Conservation (phyloP, 2,888 invertebrate species). For the Oscheius onirici region DNA sequence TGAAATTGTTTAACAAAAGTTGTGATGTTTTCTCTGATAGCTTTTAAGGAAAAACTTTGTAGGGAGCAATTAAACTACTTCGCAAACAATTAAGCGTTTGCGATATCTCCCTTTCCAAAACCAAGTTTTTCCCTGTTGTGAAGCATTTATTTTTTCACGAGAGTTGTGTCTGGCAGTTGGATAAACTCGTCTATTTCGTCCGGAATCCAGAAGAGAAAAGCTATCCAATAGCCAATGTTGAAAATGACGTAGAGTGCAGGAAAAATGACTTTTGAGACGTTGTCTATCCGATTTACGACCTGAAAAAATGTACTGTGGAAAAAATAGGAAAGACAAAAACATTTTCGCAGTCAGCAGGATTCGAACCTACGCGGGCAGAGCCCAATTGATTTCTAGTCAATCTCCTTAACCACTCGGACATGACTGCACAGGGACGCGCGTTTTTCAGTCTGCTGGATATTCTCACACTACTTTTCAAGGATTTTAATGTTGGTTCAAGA, state of each 20-base stretch:
- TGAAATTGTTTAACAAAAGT: too few species aligned
- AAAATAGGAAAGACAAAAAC: background rate
- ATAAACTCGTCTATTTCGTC: constrained; percentile 61
- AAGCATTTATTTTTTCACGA: background rate
- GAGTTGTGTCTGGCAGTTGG: constrained; percentile 14
- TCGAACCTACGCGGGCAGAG: constrained; percentile 68
- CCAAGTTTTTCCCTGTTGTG: too few species aligned
- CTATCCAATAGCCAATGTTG: constrained; percentile 85
- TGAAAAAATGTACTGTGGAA: constrained; percentile 16
- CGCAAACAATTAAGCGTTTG: too few species aligned
- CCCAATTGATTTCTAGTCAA: constrained; percentile 66
- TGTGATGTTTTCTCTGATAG: too few species aligned
- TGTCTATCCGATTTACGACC: constrained; percentile 62
- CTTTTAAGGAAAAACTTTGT: too few species aligned
- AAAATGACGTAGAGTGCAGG: constrained; percentile 82
- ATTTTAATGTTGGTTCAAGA: background rate
- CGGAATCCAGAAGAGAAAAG: constrained; percentile 76
- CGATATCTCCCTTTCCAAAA: too few species aligned
- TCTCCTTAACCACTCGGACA: constrained; percentile 65
- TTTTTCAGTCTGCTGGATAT: background rate
- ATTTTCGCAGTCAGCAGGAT: constrained; percentile 63
- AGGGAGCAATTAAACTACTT: too few species aligned
- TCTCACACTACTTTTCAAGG: background rate
- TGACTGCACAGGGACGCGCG: constrained; percentile 8
- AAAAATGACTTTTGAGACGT: constrained; percentile 77